Evolutionary conservation across 2,113 vertebrate species (phyloP).

Genomic region (Menidia beryllina): DNA sequence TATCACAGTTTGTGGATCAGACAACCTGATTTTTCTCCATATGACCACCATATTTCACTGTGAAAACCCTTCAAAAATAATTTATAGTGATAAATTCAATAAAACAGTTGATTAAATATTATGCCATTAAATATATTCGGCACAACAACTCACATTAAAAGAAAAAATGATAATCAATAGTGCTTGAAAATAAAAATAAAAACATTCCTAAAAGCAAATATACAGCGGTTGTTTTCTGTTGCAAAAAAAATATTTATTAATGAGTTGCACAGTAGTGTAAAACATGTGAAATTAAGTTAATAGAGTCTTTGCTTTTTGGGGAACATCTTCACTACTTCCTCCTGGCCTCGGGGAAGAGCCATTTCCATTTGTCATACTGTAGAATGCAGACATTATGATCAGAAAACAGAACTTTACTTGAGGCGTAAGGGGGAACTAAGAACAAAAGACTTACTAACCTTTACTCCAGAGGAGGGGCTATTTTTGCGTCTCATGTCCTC

Average conservation of each 20-base stretch:
- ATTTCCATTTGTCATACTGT: slow-evolving; percentile 85
- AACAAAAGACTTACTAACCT: slow-evolving; percentile 59
- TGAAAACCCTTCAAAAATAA: background rate
- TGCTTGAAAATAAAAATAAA: slow-evolving; percentile 32
- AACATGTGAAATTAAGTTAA: slow-evolving; percentile 10
- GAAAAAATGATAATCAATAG: background rate
- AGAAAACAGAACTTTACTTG: background rate
- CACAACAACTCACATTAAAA: slow-evolving; percentile 3
- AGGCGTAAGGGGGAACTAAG: background rate
- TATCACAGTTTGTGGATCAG: slow-evolving; percentile 5
- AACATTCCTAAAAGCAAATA: slow-evolving; percentile 20
- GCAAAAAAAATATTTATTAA: background rate
- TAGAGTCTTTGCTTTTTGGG: slow-evolving; percentile 12
- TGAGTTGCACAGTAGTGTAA: slow-evolving; percentile 51
- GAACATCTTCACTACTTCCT: slow-evolving; percentile 67
- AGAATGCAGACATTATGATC: slow-evolving; percentile 24
- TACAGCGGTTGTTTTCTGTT: background rate
- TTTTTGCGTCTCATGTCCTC: slow-evolving; percentile 71
- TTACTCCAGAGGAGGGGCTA: slow-evolving; percentile 41
- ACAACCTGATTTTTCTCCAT: slow-evolving; percentile 1
- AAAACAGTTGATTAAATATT: background rate
- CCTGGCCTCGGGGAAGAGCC: slow-evolving; percentile 82
- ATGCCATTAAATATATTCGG: background rate
- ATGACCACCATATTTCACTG: background rate
- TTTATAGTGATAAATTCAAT: slow-evolving; percentile 17